phyloP scores from a whole-genome alignment of 2,888 invertebrate species.

The Dicycla oo region DNA sequence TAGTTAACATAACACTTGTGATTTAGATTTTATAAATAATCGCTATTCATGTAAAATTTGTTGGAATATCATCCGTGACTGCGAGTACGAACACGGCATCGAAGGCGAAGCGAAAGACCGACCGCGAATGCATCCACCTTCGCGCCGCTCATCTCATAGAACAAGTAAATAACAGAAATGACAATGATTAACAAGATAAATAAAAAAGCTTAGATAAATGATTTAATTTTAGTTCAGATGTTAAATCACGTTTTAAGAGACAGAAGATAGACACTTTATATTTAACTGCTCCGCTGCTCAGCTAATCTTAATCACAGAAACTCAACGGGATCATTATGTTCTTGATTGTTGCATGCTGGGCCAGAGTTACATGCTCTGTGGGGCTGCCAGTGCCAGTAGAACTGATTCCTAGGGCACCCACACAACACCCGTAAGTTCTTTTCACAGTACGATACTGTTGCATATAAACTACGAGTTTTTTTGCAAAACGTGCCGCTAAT shows the following conservation, averaged over 20 bases:
- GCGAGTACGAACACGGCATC: constrained; percentile 88
- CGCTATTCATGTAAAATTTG: constrained; percentile 82
- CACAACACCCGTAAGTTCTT: no score
- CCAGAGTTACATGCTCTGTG: no score
- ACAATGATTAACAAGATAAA: constrained; percentile 40
- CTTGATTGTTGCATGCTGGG: no score
- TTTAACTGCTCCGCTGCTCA: neutral
- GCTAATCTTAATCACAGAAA: no score
- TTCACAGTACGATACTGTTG: no score
- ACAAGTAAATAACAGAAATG: constrained; percentile 58
- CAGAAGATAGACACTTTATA: neutral
- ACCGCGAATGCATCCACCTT: constrained; percentile 83
- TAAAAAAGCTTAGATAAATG: neutral
- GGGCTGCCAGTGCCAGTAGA: no score
- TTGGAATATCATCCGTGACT: constrained; percentile 84
- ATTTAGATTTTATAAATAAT: constrained; percentile 76
- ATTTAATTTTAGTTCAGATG: neutral
- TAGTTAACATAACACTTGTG: constrained; percentile 80
- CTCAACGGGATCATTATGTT: no score
- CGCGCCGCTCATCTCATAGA: constrained; percentile 81
- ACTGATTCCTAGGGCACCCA: no score
- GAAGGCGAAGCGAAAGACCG: constrained; percentile 86
- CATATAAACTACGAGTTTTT: no score
- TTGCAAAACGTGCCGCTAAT: neutral
- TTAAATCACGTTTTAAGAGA: no score